phyloP scores from a whole-genome alignment of 2,797 vertebrate species.

The Coccyzus lansbergi region DNA sequence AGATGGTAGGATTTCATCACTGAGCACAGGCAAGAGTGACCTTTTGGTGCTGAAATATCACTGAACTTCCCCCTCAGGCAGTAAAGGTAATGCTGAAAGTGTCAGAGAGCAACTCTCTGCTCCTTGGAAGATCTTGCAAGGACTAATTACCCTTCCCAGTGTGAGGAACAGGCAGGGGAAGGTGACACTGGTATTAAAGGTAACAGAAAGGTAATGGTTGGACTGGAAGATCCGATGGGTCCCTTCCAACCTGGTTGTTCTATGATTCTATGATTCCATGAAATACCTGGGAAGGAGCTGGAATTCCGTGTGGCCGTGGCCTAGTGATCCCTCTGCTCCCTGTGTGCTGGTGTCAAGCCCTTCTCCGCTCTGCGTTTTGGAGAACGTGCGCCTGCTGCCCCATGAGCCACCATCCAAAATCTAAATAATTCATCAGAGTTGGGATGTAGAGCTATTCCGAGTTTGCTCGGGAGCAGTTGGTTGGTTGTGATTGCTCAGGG shows the following conservation, averaged over 20 bases:
- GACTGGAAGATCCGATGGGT: too few relatives aligned
- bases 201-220: too few relatives aligned
- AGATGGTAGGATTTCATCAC: neutral
- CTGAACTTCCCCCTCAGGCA: neutral
- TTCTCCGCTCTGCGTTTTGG: fast-evolving
- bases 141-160: neutral
- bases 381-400: neutral
- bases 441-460: neutral
- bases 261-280: too few relatives aligned
- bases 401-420: fast-evolving
- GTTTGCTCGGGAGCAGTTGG: neutral
- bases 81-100: neutral
- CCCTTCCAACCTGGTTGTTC: too few relatives aligned
- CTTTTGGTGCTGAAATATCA: neutral
- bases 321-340: neutral
- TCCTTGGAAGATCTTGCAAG: neutral
- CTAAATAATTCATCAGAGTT: fast-evolving
- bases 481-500: neutral
- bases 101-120: neutral
- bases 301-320: neutral
- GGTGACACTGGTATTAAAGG: neutral
- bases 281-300: neutral
- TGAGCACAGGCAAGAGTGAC: neutral
- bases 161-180: neutral
- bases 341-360: fast-evolving